phyloP scores from a whole-genome alignment of 1,140 invertebrate species.

The Frieseomelitta varia region DNA sequence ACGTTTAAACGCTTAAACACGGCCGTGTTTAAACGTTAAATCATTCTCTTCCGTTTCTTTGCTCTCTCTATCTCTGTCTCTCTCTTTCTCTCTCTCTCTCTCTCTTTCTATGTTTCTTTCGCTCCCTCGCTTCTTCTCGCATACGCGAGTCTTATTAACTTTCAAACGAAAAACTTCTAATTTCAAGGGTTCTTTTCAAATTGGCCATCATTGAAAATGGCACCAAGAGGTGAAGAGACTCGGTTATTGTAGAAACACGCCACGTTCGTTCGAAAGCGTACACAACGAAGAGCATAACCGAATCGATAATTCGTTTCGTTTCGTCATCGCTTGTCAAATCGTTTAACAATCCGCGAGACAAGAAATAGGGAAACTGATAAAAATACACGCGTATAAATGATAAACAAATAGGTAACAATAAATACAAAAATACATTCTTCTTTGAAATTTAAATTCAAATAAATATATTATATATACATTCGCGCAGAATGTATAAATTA shows the following conservation, averaged over 20 bases:
- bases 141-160: neutral
- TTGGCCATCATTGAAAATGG: neutral
- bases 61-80: neutral
- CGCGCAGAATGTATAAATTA: no score
- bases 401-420: no score
- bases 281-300: no score
- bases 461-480: no score
- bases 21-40: conserved; percentile 22
- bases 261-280: no score
- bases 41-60: conserved; percentile 7
- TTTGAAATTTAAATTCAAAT: no score
- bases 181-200: neutral
- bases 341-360: no score
- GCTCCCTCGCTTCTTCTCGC: neutral
- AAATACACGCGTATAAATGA: no score
- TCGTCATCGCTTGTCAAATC: no score
- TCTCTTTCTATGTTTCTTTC: neutral
- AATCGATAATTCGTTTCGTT: no score
- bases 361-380: no score
- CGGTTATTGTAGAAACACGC: neutral
- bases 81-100: neutral
- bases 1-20: conserved; percentile 26
- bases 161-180: conserved; percentile 7
- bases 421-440: no score
- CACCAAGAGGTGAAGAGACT: neutral